A percentile compares a stretch with the other conserved stretches of the same genome.
phyloP scores from a whole-genome alignment of 2,113 vertebrate species.

The Pluvianellus socialis region DNA sequence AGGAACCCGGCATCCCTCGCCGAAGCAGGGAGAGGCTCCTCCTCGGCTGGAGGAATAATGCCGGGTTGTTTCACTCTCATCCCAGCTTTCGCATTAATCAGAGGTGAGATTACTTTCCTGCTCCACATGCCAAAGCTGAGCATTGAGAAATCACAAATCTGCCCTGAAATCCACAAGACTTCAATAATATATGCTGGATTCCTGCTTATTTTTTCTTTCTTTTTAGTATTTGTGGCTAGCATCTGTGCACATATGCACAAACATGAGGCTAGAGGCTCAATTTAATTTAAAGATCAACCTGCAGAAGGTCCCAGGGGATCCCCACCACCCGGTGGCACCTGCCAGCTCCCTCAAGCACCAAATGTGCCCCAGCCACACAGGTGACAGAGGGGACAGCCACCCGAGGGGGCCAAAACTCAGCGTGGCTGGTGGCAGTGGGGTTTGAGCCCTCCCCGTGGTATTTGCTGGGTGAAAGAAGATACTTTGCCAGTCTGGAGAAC shows the following conservation, averaged over 20 bases:
- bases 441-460: not conserved
- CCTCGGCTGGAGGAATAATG: not conserved
- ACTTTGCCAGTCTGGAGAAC: not conserved
- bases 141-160: not conserved
- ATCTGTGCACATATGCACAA: not conserved
- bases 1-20: accelerated
- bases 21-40: too few relatives aligned
- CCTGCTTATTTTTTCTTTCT: not conserved
- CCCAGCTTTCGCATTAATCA: not conserved
- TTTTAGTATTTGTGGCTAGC: not conserved
- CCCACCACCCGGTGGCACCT: not conserved
- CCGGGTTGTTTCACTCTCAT: not conserved
- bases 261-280: not conserved
- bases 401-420: not conserved
- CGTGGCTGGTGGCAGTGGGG: accelerated
- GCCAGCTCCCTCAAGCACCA: accelerated
- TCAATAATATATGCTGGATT: not conserved
- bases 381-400: not conserved
- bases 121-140: not conserved
- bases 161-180: not conserved
- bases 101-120: not conserved
- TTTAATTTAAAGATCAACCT: not conserved
- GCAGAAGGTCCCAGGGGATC: not conserved
- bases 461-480: not conserved
- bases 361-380: accelerated